A percentile compares a stretch with the other conserved stretches of the same genome.
Evolutionary conservation across 2,888 invertebrate genomes (phyloP).

Genomic region (Brachypterus glaber): DNA sequence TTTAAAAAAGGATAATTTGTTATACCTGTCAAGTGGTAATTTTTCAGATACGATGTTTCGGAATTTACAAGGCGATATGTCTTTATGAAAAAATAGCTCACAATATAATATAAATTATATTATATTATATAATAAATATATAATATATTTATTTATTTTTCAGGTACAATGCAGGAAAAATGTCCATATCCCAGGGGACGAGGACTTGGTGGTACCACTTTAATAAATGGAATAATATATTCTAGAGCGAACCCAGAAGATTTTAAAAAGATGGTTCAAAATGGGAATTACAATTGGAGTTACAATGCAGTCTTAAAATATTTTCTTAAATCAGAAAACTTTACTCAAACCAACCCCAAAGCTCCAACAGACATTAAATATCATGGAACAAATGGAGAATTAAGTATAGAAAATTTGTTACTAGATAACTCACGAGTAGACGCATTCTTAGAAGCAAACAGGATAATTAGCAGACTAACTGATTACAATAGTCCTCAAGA

Average conservation of each 20-base stretch:
- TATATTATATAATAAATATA: no score
- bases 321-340: not conserved
- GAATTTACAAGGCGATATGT: no score
- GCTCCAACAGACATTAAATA: not conserved
- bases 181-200: not conserved
- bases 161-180: not conserved
- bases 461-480: not conserved
- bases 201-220: not conserved
- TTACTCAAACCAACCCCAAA: not conserved
- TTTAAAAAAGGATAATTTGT: no score
- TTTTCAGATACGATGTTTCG: no score
- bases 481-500: not conserved
- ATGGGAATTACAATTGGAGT: not conserved
- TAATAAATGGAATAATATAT: not conserved
- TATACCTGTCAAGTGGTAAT: no score
- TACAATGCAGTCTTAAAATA: not conserved
- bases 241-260: not conserved
- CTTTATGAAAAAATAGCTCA: no score
- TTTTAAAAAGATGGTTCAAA: not conserved
- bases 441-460: not conserved
- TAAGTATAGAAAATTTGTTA: constrained; percentile 23
- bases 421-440: not conserved
- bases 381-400: not conserved
- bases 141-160: no score
- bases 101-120: no score